Conservation (phyloP, 2,797 vertebrate species). For the Xiphophorus birchmanni region DNA sequence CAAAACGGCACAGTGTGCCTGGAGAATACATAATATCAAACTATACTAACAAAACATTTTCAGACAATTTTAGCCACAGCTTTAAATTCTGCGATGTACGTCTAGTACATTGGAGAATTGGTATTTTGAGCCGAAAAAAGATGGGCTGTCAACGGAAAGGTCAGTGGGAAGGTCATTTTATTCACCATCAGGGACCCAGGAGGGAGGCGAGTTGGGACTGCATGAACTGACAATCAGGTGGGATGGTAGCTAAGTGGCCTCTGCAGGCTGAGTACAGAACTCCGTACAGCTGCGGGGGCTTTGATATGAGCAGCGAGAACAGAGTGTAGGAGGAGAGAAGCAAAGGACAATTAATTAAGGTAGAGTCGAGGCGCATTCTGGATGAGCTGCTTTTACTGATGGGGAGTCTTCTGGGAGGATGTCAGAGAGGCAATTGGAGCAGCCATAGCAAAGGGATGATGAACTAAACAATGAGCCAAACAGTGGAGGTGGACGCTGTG, state of each 20-base stretch:
- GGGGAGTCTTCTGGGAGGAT: conserved; percentile 31
- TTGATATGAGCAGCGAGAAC: conserved; percentile 29
- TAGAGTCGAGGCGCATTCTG: conserved; percentile 22
- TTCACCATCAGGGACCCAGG: conserved; percentile 8
- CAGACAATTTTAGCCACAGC: background rate
- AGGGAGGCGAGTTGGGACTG: conserved; percentile 25
- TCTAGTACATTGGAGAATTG: background rate
- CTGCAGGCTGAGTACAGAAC: conserved; percentile 30
- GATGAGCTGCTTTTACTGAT: conserved; percentile 29
- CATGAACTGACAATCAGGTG: conserved; percentile 46
- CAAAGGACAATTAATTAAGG: conserved; percentile 50
- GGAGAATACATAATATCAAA: too few species aligned
- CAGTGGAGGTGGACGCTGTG: background rate
- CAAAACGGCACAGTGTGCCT: too few species aligned
- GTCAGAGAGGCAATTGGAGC: conserved; percentile 13
- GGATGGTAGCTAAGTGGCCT: conserved; percentile 39
- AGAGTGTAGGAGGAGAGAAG: conserved; percentile 30
- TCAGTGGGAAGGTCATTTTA: conserved; percentile 35
- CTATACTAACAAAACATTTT: background rate
- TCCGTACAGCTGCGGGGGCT: conserved; percentile 17
- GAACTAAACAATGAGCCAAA: conserved; percentile 8
- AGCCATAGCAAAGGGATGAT: conserved; percentile 3
- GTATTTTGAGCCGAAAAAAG: conserved; percentile 2
- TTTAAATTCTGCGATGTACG: background rate
- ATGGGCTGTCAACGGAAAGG: conserved; percentile 38